Percentiles rank a stretch among this genome's conserved stretches.
phyloP scores from a whole-genome alignment of 2,888 invertebrate genomes.

The Diadromus collaris region DNA sequence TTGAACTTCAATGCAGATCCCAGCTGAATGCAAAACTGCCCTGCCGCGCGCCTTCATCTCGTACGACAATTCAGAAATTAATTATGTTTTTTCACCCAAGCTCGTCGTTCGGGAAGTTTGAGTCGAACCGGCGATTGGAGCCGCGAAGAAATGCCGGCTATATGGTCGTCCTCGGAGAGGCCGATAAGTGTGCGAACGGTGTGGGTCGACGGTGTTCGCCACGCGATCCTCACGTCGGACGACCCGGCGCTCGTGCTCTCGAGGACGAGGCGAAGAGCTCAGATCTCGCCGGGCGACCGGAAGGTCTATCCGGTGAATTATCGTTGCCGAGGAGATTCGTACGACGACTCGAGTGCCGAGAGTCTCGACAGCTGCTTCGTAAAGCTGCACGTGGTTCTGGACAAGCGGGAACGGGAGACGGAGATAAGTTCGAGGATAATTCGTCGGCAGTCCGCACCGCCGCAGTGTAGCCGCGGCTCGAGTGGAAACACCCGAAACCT shows the following conservation, averaged over 20 bases:
- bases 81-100: constrained; percentile 14
- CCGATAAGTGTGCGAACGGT: constrained; percentile 82
- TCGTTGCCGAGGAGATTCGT: constrained; percentile 58
- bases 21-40: background rate
- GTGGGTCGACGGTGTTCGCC: constrained; percentile 88
- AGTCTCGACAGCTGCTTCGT: constrained; percentile 71
- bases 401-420: constrained; percentile 61
- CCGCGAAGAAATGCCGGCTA: constrained; percentile 78
- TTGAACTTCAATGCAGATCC: background rate
- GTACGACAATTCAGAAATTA: background rate
- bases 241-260: constrained; percentile 80
- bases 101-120: background rate
- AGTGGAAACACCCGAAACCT: constrained; percentile 24
- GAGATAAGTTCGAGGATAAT: constrained; percentile 59
- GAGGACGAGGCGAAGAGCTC: constrained; percentile 65
- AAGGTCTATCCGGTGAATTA: constrained; percentile 68
- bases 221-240: constrained; percentile 85
- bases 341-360: constrained; percentile 63
- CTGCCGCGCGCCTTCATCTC: background rate
- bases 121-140: background rate
- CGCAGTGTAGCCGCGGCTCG: constrained; percentile 46
- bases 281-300: constrained; percentile 64
- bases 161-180: constrained; percentile 83
- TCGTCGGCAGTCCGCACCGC: constrained; percentile 72
- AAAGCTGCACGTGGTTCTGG: constrained; percentile 72